Percentiles rank a stretch among this genome's conserved stretches.
phyloP scores from a whole-genome alignment of 2,797 vertebrate genomes.

The Hypotaenidia philippensis region DNA sequence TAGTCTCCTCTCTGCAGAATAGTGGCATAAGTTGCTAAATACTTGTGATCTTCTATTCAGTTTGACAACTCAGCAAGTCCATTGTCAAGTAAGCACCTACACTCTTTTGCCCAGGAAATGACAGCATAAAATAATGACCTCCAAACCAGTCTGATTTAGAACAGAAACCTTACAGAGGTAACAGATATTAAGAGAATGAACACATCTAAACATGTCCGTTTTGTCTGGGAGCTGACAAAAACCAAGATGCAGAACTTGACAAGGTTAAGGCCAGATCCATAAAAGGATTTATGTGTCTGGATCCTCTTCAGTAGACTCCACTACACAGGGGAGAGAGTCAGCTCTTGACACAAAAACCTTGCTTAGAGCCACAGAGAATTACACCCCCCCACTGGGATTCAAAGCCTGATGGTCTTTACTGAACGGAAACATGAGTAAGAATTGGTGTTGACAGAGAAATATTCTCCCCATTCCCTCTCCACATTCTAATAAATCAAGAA shows the following conservation, averaged over 20 bases:
- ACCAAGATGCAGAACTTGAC: neutral
- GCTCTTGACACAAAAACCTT: conserved; percentile 15
- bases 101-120: neutral
- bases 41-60: neutral
- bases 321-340: neutral
- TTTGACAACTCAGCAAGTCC: neutral
- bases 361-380: neutral
- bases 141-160: neutral
- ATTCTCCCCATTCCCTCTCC: neutral
- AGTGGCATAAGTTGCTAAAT: conserved; percentile 17
- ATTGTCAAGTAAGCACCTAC: neutral
- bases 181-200: neutral
- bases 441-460: neutral
- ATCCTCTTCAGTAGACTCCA: conserved; percentile 14
- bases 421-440: neutral
- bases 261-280: conserved; percentile 42
- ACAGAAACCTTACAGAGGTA: neutral
- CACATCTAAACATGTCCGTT: neutral
- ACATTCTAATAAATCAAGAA: neutral
- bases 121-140: neutral
- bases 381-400: neutral
- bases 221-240: neutral
- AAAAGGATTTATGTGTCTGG: conserved; percentile 36
- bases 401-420: neutral
- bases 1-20: neutral